A percentile compares a stretch with the other conserved stretches of the same genome.
Evolutionary conservation across 2,113 vertebrate genomes (phyloP).

Genomic region (Anolis carolinensis): DNA sequence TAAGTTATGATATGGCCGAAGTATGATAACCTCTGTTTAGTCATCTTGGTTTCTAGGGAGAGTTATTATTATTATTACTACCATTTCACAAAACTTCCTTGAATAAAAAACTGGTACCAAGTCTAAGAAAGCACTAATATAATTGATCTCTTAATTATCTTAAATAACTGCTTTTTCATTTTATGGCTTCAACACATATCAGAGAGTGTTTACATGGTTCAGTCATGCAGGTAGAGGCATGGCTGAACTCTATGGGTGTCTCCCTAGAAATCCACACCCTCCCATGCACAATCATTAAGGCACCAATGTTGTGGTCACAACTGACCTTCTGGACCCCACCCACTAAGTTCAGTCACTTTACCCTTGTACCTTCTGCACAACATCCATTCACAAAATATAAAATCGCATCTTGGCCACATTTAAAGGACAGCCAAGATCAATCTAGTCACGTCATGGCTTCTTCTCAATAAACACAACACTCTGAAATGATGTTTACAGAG

Average conservation of each 20-base stretch:
- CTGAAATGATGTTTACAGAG: neutral
- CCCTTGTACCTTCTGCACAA: neutral
- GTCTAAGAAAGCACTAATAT: neutral
- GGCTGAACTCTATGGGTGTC: neutral
- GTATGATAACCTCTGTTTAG: too few species aligned
- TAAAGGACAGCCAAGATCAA: neutral
- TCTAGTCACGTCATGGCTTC: neutral
- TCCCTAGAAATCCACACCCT: neutral
- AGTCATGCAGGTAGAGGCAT: neutral
- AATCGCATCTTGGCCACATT: neutral
- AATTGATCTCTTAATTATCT: neutral
- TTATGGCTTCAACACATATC: neutral
- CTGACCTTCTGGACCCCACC: neutral
- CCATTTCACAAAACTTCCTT: neutral
- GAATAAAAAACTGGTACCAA: neutral
- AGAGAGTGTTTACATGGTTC: neutral
- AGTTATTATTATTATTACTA: neutral
- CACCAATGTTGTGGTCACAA: neutral
- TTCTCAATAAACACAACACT: neutral
- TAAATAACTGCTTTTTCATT: neutral
- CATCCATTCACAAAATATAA: neutral
- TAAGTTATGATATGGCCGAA: too few species aligned
- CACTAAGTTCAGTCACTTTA: neutral
- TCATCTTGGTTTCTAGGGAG: too few species aligned
- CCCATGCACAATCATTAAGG: neutral